Evolutionary conservation across 2,888 invertebrate genomes (phyloP).

Genomic region (Lingula anatina): DNA sequence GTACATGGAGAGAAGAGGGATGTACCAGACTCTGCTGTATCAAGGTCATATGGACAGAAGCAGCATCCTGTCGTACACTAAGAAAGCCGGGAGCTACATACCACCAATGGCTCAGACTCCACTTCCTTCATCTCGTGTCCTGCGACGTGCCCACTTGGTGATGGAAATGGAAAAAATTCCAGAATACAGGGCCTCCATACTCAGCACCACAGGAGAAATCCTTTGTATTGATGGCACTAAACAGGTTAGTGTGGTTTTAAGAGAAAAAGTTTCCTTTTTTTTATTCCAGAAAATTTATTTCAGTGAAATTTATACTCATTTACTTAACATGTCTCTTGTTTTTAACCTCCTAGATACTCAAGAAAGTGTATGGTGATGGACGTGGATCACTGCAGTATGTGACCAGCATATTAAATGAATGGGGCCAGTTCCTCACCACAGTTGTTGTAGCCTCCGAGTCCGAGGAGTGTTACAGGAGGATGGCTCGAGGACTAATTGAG

Average conservation of each 20-base stretch:
- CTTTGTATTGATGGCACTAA: background rate
- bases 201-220: background rate
- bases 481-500: background rate
- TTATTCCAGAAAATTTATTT: too few species aligned
- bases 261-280: background rate
- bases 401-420: background rate
- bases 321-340: too few species aligned
- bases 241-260: background rate
- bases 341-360: background rate
- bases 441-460: background rate
- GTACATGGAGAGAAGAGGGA: background rate
- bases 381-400: background rate
- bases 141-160: background rate
- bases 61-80: background rate
- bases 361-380: background rate
- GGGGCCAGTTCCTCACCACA: background rate
- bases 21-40: background rate
- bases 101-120: background rate
- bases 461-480: background rate
- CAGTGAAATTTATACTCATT: too few species aligned
- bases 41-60: background rate
- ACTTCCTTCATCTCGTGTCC: background rate
- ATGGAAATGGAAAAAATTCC: background rate
- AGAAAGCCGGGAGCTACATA: background rate
- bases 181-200: background rate